phyloP scores from a whole-genome alignment of 2,797 vertebrate genomes.

The Sebastes itinus region DNA sequence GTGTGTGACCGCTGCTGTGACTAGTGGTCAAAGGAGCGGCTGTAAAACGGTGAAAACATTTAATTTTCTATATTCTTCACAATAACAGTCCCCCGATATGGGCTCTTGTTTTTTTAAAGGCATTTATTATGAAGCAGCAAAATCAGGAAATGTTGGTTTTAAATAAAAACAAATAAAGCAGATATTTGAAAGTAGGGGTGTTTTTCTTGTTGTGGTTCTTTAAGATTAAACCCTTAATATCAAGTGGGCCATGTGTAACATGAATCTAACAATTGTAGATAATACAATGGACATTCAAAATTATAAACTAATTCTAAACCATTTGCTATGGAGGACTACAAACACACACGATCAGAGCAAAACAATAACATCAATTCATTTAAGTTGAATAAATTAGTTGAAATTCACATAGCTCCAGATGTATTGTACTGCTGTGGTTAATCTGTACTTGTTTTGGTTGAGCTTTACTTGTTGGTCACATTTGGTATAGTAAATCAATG shows the following conservation, averaged over 20 bases:
- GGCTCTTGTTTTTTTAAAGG: too few relatives aligned
- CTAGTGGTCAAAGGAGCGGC: too few relatives aligned
- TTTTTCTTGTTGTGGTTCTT: neutral
- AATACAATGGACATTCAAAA: neutral
- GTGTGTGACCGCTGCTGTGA: too few relatives aligned
- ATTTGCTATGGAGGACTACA: neutral
- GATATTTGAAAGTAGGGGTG: neutral
- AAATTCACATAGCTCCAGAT: neutral
- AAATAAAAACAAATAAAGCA: too few relatives aligned
- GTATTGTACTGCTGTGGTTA: neutral
- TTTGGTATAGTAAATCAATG: neutral
- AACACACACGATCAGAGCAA: neutral
- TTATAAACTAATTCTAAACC: neutral
- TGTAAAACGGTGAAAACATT: too few relatives aligned
- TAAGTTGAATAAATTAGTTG: neutral
- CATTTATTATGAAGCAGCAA: too few relatives aligned
- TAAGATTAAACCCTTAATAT: neutral
- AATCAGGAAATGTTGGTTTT: too few relatives aligned
- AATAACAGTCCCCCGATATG: too few relatives aligned
- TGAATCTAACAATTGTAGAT: fast-evolving
- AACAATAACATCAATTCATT: too few relatives aligned
- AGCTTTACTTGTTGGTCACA: neutral
- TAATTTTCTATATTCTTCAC: too few relatives aligned
- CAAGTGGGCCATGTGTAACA: too few relatives aligned
- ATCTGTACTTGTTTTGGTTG: neutral